Conservation (phyloP, 2,888 invertebrate species). For the Keiferia lycopersicella region DNA sequence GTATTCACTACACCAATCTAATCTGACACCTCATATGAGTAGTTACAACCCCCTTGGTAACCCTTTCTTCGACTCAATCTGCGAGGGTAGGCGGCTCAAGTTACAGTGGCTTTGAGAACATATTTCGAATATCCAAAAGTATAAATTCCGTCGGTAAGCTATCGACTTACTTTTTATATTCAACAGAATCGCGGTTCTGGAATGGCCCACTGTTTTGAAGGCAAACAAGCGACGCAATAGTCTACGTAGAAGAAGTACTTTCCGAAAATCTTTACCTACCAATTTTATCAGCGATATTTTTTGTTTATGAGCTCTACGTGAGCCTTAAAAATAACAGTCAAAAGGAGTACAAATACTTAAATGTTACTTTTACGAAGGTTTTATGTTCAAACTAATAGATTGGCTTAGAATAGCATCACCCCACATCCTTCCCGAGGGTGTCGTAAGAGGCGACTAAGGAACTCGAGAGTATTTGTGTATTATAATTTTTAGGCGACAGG, state of each 20-base stretch:
- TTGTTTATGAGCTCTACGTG: constrained; percentile 23
- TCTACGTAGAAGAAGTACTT: constrained; percentile 30
- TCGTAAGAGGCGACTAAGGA: no score
- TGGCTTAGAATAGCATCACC: no score
- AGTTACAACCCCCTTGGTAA: constrained; percentile 30
- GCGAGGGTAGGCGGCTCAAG: constrained; percentile 41
- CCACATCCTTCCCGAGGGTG: no score
- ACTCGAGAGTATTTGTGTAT: no score
- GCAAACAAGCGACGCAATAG: constrained; percentile 58
- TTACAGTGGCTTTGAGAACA: constrained; percentile 55
- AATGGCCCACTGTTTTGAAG: constrained; percentile 76
- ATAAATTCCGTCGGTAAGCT: constrained; percentile 79
- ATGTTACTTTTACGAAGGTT: background rate
- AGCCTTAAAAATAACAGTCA: constrained; percentile 13
- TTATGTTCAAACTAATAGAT: constrained; percentile 5
- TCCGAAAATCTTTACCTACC: constrained; percentile 34
- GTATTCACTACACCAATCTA: constrained; percentile 58
- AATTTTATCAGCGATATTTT: constrained; percentile 32
- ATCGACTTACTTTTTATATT: constrained; percentile 81
- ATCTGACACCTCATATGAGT: constrained; percentile 47
- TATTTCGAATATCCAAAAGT: constrained; percentile 80
- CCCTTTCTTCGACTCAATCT: background rate
- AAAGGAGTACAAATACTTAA: background rate
- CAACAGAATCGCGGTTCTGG: constrained; percentile 68
- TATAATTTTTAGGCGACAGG: no score